A percentile compares a stretch with the other conserved stretches of the same genome.
phyloP scores from a whole-genome alignment of 2,888 invertebrate genomes.

The Petrolisthes manimaculis region DNA sequence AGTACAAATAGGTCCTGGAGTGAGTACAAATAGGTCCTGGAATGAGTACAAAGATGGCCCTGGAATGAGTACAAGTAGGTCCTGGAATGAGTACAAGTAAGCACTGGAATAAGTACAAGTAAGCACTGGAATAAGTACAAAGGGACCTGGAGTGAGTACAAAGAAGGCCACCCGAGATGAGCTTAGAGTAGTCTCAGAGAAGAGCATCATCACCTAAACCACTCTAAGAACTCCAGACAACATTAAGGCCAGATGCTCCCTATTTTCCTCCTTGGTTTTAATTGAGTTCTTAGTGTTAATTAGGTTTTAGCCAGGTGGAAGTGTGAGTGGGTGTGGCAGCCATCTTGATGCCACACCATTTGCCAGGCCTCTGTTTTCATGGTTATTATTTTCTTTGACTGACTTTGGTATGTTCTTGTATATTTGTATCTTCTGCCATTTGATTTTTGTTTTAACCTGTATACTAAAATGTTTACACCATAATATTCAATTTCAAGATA shows the following conservation, averaged over 20 bases:
- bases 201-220: neutral
- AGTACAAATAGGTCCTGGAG: no score
- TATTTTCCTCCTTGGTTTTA: neutral
- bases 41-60: no score
- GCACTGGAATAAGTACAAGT: no score
- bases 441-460: no score
- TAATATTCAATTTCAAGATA: no score
- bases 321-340: neutral
- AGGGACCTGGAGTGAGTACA: neutral
- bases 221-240: neutral
- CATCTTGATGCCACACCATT: neutral
- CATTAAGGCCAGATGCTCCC: neutral
- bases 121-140: neutral
- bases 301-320: slow-evolving; percentile 18
- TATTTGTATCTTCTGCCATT: no score
- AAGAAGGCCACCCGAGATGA: neutral
- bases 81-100: no score
- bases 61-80: no score
- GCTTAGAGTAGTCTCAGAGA: neutral
- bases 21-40: no score
- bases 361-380: neutral
- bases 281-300: slow-evolving; percentile 36
- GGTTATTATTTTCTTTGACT: no score
- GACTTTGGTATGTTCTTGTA: no score
- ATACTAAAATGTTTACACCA: no score